Base-by-base conservation (phyloP, 2,113 vertebrate species). In the Sakesphorus luctuosus region DNA sequence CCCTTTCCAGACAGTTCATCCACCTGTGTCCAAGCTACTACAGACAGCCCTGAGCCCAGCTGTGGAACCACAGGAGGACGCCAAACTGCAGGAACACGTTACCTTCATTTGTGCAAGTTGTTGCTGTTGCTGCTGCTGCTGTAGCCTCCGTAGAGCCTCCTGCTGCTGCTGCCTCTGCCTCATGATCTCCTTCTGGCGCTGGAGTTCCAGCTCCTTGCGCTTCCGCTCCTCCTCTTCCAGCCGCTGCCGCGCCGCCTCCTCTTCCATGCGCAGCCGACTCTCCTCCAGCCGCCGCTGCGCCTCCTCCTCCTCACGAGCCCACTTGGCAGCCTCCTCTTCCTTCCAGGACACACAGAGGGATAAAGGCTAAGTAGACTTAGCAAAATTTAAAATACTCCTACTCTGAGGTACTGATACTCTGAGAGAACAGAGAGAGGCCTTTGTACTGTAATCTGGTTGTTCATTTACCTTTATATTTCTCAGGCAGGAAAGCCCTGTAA, bases 101-200 rank as follows among this genome's bases (percentile, higher is more conserved):
- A 99, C 99, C 99, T 99, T 99, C 99, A 99, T 99, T 66, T 99
- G 99, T 17, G 99, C 99, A 49, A 99, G 98, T 90, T 99, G 99
- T 87, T 99, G 99, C 52, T 99, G 99, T 44, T 99, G 99, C 56
- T 99, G 99, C 33, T 99, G 99, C 14, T 99, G 99, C 31, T 99
- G 99, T 59, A 99, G 96, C 61, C 99, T 98, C 43, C 99, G 98
- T 33, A 99, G 98, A 31, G 99, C 99, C 89, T 99, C 99, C 83
- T 99, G 98, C 74, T 99, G 98, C 96, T 98, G 98, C 93, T 98
- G 98, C 94, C 98, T 96, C 97, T 98, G 98, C 73, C 98, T 97
- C 96, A 98, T 96, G 28, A 98, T 79, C 59, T 98, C 98, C 90
- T 98, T 98, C 95, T 99, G 98, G 65, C 98, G 97, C 97, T 99